These are phyloP conservation scores for Capromys pilorides DNA, from an alignment of 2,797 vertebrate species.

Conservation along the genomic window DNA sequence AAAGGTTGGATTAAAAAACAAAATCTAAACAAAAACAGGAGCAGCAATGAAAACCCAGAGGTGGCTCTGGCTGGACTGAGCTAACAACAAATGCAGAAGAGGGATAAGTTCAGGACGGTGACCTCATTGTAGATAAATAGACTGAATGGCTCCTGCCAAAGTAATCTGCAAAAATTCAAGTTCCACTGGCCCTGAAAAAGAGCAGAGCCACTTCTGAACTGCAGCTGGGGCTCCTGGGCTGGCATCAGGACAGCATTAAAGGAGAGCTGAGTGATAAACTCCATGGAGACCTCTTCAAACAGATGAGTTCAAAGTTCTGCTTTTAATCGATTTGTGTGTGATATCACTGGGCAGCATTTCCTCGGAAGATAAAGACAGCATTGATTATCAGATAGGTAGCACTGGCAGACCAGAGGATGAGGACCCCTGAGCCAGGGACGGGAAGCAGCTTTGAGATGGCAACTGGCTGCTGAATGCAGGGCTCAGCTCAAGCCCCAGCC, in stretches of 20 bases:
- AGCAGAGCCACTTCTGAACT: background rate
- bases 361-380: conserved; percentile 76
- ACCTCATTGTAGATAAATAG: background rate
- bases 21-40: background rate
- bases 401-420: background rate
- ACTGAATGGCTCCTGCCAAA: background rate
- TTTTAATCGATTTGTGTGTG: conserved; percentile 76
- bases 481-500: background rate
- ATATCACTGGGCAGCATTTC: conserved; percentile 66
- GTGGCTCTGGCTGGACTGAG: background rate
- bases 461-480: background rate
- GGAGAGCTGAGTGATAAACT: conserved; percentile 55
- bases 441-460: background rate
- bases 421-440: background rate
- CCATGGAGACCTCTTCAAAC: conserved; percentile 63
- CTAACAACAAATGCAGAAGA: background rate
- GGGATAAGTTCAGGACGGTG: background rate
- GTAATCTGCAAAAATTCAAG: background rate
- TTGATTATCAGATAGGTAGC: conserved; percentile 71
- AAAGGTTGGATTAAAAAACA: background rate
- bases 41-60: background rate
- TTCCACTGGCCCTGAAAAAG: background rate
- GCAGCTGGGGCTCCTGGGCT: background rate
- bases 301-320: conserved; percentile 69
- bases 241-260: background rate